A percentile compares a stretch with the other conserved stretches of the same genome.
These are phyloP conservation scores for Chaetophractus vellerosus DNA, from an alignment of 2,797 vertebrate genomes.

Conservation along the genomic window DNA sequence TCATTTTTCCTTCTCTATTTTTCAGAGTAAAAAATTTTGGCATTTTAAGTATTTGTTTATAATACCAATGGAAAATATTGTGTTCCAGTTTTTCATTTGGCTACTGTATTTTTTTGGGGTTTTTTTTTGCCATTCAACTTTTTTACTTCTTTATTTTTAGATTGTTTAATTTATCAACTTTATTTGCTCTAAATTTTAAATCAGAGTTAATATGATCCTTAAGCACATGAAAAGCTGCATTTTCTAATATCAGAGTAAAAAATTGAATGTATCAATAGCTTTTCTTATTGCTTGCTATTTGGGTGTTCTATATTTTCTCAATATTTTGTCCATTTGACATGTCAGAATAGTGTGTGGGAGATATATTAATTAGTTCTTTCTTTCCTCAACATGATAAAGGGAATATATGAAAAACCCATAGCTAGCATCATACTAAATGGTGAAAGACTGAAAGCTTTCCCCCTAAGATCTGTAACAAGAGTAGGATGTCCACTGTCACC, in stretches of 20 bases:
- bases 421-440: no score
- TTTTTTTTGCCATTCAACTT: background rate
- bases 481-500: no score
- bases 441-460: no score
- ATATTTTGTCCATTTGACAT: background rate
- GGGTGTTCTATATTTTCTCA: slow-evolving; percentile 34
- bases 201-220: background rate
- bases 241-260: background rate
- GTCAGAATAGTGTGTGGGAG: background rate
- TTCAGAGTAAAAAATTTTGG: background rate
- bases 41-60: background rate
- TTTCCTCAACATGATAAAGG: no score
- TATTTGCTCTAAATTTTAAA: slow-evolving; percentile 1
- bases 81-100: background rate
- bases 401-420: no score
- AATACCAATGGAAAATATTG: background rate
- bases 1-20: background rate
- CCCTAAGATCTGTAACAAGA: no score
- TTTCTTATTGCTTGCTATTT: slow-evolving; percentile 14
- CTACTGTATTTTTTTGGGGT: no score
- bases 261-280: background rate
- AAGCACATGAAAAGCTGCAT: background rate
- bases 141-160: slow-evolving; percentile 14
- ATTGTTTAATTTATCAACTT: background rate
- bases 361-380: background rate